Evolutionary conservation across 2,797 vertebrate species (phyloP), one percentile per base, ranked within the genome.

Genomic region (Danio aesculapii): DNA sequence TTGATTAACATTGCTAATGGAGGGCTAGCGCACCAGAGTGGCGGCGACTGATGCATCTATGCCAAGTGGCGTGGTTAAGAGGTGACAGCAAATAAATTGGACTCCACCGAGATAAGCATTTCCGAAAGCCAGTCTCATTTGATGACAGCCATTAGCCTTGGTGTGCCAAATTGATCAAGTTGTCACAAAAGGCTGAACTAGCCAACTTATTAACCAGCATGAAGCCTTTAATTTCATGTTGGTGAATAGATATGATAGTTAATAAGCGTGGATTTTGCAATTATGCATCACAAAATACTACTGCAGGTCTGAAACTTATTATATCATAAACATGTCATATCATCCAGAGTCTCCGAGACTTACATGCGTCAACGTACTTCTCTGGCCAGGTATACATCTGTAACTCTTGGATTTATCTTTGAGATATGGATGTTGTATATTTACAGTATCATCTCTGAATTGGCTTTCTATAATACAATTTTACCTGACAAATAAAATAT

Each of bases 81-180:
- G 90, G 90, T 92, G 92, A 89, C 91, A 91, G 92, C 88, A 92
- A 94, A 93, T 94, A 92, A 93, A 95, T 93, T 91, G 92, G 85
- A 77, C 90, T 88, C 85, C 81, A 71, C 86, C 81, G 87, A 89
- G 91, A 92, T 91, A 94, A 93, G 89, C 87, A 86, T 78, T 83
- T 85, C 86, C 89, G 91, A 92, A 93, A 92, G 91, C 85, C 90
- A 92, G 92, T 93, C 89, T 88, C 89, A 88, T 92, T 92, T 93
- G 90, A 93, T 92, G 91, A 92, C 88, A 90, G 91, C 92, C 92
- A 94, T 95, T 95, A 94, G 89, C 86, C 89, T 83, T 85, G 86
- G 81, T 89, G 86, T 89, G 89, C 89, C 87, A 90, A 92, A 95
- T 94, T 87, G 90, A 94, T 94, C 91, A 93, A 86, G 83, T 89